Evolutionary conservation across 2,888 invertebrate genomes (phyloP), one percentile per base, ranked within the genome.

Genomic region (Capitulum mitella): DNA sequence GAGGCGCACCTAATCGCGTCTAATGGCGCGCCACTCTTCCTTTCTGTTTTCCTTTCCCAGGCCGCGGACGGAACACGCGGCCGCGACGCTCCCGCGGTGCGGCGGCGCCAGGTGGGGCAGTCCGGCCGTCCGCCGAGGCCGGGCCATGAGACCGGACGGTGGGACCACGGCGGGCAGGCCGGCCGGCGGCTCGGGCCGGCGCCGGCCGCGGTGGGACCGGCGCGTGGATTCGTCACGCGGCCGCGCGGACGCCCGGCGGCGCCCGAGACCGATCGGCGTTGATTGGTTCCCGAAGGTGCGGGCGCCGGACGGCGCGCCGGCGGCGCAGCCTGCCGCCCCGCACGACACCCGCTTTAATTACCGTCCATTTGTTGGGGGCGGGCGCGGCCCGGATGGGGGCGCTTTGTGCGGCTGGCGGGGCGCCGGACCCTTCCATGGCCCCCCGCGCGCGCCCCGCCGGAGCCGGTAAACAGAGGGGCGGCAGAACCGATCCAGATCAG

Each of bases 291-390:
- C 61, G n/a, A 61, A 32, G 14, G 26, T 14, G 14, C 10, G 29
- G 29, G 29, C 61, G 14, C 22, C 29, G 29, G 29, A n/a, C 8
- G 29, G n/a, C 22, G 14, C 29, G 58, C 12, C 14, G 61, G 61
- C 29, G 29, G 58, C 54, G 12, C 26, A 58, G n/a, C 61, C 61
- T 8, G 61, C 61, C 29, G n/a, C 61, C 12, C 61, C 61, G 29
- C 14, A 14, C 61, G 61, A 61, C 61, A 61, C 29, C 14, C 32
- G 29, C 61, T 26, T 29, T 61, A 61, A 61, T 61, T 61, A 61
- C 61, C 61, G 61, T 29, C 61, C 61, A 61, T 61, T 61, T 61
- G 61, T 26, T 61, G 61, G 61, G 61, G 61, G 61, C 61, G 61
- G 61, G 14, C 61, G 29, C 61, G 1, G 29, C 3, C 3, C 61